Evolutionary conservation across 2,888 invertebrate genomes (phyloP).

Genomic region (Drosophila anceps): DNA sequence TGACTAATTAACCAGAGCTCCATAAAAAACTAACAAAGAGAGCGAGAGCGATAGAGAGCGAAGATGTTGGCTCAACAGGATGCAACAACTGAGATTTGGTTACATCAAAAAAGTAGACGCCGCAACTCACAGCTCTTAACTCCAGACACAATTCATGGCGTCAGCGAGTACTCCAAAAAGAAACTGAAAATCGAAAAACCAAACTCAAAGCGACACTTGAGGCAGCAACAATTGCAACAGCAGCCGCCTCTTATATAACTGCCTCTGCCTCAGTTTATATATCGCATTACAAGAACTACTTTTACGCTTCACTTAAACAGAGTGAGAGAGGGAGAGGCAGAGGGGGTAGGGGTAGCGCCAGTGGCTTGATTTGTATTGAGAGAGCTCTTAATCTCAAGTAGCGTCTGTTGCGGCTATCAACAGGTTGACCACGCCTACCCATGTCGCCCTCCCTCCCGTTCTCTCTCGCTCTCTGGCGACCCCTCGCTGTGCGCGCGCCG

Average conservation of each 20-base stretch:
- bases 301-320: conserved; percentile 38
- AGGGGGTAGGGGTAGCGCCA: conserved; percentile 1
- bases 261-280: conserved; percentile 6
- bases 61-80: conserved; percentile 27
- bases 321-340: not conserved
- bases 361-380: conserved; percentile 48
- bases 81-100: conserved; percentile 44
- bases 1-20: conserved; percentile 72
- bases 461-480: conserved; percentile 6
- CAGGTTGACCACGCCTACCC: conserved; percentile 67
- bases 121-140: conserved; percentile 16
- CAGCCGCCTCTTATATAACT: conserved; percentile 30
- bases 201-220: conserved; percentile 49
- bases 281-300: conserved; percentile 61
- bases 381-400: conserved; percentile 72
- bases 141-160: conserved; percentile 54
- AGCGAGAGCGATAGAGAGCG: conserved; percentile 13
- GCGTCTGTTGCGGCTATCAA: conserved; percentile 64
- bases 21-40: conserved; percentile 45
- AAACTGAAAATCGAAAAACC: conserved; percentile 7
- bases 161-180: conserved; percentile 26
- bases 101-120: conserved; percentile 46
- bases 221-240: conserved; percentile 26
- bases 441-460: not conserved
- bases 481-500: conserved; percentile 57